phyloP scores from a whole-genome alignment of 2,113 vertebrate species.

The Macrotus californicus region DNA sequence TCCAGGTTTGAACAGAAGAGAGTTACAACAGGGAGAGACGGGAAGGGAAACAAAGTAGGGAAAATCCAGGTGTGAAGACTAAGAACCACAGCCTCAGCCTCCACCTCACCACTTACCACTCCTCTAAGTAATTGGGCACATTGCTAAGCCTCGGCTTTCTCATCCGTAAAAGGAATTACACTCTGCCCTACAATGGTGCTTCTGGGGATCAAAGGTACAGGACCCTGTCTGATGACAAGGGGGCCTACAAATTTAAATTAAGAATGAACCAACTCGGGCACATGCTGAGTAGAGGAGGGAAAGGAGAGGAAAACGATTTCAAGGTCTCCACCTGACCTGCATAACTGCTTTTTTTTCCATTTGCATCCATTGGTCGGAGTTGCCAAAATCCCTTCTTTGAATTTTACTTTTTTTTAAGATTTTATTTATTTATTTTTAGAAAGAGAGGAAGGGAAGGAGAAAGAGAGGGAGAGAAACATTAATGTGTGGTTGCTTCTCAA shows the following conservation, averaged over 20 bases:
- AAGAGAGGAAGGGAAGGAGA: too few relatives aligned
- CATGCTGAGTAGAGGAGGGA: background rate
- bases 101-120: background rate
- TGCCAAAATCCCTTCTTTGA: background rate
- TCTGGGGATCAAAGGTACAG: background rate
- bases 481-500: too few relatives aligned
- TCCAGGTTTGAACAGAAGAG: background rate
- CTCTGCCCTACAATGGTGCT: background rate
- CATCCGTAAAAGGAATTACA: background rate
- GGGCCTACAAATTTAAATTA: background rate
- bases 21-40: background rate
- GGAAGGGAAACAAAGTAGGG: background rate
- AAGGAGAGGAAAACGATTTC: background rate
- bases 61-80: background rate
- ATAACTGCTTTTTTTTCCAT: background rate
- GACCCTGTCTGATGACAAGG: background rate
- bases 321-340: background rate
- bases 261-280: background rate
- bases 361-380: background rate
- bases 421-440: too few relatives aligned
- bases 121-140: background rate
- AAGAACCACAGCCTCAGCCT: background rate
- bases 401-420: conserved; percentile 11
- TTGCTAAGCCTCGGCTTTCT: background rate
- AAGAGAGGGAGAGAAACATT: too few relatives aligned